A percentile compares a stretch with the other conserved stretches of the same genome.
Evolutionary conservation across 1,140 invertebrate genomes (phyloP).

Genomic region (Tribolium madens): DNA sequence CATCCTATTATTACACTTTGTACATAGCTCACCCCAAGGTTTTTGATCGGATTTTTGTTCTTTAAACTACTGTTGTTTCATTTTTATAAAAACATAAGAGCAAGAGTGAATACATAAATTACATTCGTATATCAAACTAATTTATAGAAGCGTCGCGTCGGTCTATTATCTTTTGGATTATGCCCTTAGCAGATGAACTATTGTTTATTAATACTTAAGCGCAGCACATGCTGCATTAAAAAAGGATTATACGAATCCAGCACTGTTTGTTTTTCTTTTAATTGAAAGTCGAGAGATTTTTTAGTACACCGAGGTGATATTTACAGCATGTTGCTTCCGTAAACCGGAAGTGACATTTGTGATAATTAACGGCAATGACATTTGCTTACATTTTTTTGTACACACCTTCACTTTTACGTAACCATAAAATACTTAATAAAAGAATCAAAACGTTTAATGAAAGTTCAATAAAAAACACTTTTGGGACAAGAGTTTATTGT

Average conservation of each 20-base stretch:
- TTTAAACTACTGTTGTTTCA: conserved; percentile 18
- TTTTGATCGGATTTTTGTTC: background rate
- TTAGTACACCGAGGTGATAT: too few relatives aligned
- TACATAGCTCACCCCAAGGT: conserved; percentile 31
- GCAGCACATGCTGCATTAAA: too few relatives aligned
- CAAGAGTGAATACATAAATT: too few relatives aligned
- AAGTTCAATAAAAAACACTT: background rate
- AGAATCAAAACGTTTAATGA: background rate
- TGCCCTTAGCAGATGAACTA: too few relatives aligned
- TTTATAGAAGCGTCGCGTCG: too few relatives aligned
- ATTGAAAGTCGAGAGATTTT: background rate
- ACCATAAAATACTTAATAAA: background rate
- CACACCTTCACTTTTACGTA: conserved; percentile 30
- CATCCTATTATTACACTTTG: conserved; percentile 39
- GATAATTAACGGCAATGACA: conserved; percentile 6
- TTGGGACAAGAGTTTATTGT: too few relatives aligned
- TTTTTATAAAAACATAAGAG: too few relatives aligned
- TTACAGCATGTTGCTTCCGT: background rate
- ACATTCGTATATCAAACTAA: too few relatives aligned
- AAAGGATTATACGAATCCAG: too few relatives aligned
- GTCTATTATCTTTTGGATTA: too few relatives aligned
- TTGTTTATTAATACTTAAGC: too few relatives aligned
- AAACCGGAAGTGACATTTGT: conserved; percentile 8
- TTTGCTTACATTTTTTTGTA: background rate
- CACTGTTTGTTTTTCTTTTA: too few relatives aligned